Evolutionary conservation across 2,113 vertebrate species (phyloP), one percentile per base, ranked within the genome.

Genomic region (Vicugna pacos): DNA sequence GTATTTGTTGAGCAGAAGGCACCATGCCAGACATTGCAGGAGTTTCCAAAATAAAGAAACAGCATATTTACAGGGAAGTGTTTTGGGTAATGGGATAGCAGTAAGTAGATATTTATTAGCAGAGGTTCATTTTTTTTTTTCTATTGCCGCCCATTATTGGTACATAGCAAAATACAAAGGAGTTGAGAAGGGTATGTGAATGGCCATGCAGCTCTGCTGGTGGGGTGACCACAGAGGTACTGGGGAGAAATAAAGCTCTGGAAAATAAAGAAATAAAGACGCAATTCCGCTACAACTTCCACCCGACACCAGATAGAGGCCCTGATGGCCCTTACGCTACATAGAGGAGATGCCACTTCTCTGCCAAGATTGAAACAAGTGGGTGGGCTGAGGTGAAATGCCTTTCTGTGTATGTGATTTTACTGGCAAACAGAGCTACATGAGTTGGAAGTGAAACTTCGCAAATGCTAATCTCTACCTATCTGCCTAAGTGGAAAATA

Each of bases 381-480:
- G 35, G 24, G 81, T 88, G 86, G 77, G 38, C 67, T 70, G 83
- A 80, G 65, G 60, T 77, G 42, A 76, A 75, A 82, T 30, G 46
- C 20, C 50, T 65, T 20, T 77, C 82, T 89, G 3, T 87, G 2
- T 14, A 3, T 46, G 48, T 80, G 84, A 73, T 89, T 79, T 97
- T 94, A 96, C 96, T 75, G 96, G 82, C 92, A 96, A 81, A 90
- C 1, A 56, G 69, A 95, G 85, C 87, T 83, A 89, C 72, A 46
- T 6, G 80, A 80, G 28, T 22, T 94, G 60, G 84, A 97, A 97
- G 28, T 87, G 94, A 97, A 97, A 96, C 80, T 20, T 86, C 76
- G n/a, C 46, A 89, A 86, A 70, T 64, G 28, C 84, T 87, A 19
- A 58, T 64, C 12, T 96, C 88, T 92, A 58, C 46, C 38, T 83